Base-by-base conservation (phyloP, 2,113 vertebrate genomes). In the Bothrops jararaca region DNA sequence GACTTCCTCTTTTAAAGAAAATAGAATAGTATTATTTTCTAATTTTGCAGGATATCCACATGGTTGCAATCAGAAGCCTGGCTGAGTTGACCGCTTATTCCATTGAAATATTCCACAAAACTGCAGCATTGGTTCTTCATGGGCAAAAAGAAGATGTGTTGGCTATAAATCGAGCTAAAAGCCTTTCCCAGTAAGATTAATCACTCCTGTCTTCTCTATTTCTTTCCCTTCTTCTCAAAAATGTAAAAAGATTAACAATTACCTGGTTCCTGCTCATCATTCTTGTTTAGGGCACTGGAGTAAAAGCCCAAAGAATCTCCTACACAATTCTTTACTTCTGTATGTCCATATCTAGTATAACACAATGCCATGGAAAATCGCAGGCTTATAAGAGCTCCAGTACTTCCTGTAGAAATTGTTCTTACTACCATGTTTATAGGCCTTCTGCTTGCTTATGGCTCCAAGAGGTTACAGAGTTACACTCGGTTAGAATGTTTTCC, bases 91-190 rank as follows among this genome's bases (percentile, higher is more conserved):
- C 99, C 18, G 99, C 99, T 1, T 98, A 96, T 88, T 98, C 98
- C 93, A 99, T 99, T 57, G 99, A 99, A 97, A 98, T 99, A 64
- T 99, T 99, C 97, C 99, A 99, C 97, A 99, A 99, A 97, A 98
- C 98, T 80, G 99, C 98, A 1, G 98, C 98, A 91, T 97, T 98
- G 94, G 94, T 99, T 92, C 98, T 99, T 0, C 98, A 98, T 93
- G 97, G 97, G 86, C 93, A 92, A 93, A 95, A 96, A 64, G 93
- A 97, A 18, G 97, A 98, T 53, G 97, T 98, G 91, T 89, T 96
- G 54, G 96, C 97, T 91, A 39, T 94, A 85, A 96, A 97, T 45
- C 97, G 98, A 97, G 98, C 98, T 96, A 98, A 96, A 94, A 94
- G 97, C 48, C 98, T 99, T 87, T 98, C 99, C 29, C 99, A 99